These are phyloP conservation scores for Mesocricetus auratus DNA, from an alignment of 2,113 vertebrate genomes.

Conservation along the genomic window DNA sequence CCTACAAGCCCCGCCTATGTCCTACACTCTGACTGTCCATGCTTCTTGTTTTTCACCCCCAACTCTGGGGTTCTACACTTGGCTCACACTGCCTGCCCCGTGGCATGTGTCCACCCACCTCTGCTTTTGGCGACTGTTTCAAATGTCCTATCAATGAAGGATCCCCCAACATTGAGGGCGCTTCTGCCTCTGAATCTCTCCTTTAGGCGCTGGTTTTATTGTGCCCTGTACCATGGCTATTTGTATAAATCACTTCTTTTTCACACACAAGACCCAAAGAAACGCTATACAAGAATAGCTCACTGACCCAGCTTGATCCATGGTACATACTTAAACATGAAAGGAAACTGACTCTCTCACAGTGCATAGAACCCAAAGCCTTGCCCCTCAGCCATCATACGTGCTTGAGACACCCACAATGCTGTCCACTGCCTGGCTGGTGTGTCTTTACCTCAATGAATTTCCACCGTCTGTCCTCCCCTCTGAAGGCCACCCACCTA, in stretches of 20 bases:
- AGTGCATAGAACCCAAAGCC: background rate
- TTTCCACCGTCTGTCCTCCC: background rate
- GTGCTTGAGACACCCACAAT: background rate
- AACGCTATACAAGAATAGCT: background rate
- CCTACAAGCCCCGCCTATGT: background rate
- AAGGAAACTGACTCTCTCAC: background rate
- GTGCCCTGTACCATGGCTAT: background rate
- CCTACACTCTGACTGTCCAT: background rate
- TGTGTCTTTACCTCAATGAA: background rate
- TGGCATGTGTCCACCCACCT: background rate
- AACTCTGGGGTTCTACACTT: background rate
- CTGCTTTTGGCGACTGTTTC: background rate
- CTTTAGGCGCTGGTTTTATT: background rate
- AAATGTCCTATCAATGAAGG: background rate
- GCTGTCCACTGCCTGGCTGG: background rate
- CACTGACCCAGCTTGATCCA: background rate
- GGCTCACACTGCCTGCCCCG: background rate
- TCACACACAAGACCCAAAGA: background rate
- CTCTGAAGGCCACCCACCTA: background rate
- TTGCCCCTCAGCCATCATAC: fast-evolving
- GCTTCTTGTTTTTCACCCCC: background rate
- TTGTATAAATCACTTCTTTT: background rate
- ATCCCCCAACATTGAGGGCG: background rate
- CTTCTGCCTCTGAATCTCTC: background rate
- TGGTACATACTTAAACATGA: background rate